These are phyloP conservation scores for Silurus meridionalis DNA, from an alignment of 2,113 vertebrate species.

Conservation along the genomic window DNA sequence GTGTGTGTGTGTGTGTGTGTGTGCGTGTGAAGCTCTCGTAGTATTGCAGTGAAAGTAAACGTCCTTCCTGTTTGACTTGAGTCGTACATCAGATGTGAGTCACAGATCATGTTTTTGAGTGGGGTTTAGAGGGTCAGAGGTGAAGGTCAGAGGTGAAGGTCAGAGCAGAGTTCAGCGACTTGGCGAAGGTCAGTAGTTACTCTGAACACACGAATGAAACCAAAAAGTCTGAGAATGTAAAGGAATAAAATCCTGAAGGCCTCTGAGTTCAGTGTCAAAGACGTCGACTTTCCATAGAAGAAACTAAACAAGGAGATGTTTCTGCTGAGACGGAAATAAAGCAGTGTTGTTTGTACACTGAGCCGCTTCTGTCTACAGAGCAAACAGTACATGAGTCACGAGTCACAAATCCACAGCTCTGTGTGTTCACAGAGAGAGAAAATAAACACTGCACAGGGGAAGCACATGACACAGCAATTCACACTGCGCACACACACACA, in stretches of 20 bases:
- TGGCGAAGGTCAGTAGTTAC: neutral
- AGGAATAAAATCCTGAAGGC: neutral
- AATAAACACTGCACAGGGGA: conserved; percentile 23
- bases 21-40: neutral
- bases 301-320: neutral
- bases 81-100: neutral
- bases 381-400: conserved; percentile 33
- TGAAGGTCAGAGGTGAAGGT: neutral
- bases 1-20: too few relatives aligned
- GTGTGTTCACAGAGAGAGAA: neutral
- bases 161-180: neutral
- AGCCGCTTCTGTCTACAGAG: conserved; percentile 5
- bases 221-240: neutral
- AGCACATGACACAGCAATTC: conserved; percentile 24
- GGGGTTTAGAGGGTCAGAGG: neutral
- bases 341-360: neutral
- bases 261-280: neutral
- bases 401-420: conserved; percentile 20
- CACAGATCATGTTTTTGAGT: neutral
- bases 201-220: neutral
- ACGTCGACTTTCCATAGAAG: neutral
- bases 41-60: neutral
- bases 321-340: neutral
- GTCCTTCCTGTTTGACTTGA: neutral
- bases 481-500: neutral